phyloP scores from a whole-genome alignment of 2,888 invertebrate genomes.

The Linnaemya vulpina region DNA sequence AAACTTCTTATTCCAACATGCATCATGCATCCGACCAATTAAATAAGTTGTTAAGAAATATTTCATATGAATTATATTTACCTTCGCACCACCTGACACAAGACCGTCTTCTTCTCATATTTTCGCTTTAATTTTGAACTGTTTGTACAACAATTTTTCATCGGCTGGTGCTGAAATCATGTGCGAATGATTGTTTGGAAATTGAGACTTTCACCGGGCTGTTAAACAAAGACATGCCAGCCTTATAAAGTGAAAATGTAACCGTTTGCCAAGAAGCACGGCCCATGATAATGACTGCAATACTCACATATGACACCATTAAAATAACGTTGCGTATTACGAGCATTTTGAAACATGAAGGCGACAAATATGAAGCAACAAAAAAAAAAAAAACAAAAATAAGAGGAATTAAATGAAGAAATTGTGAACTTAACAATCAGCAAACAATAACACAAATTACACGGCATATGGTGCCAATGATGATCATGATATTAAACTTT shows the following conservation, averaged over 20 bases:
- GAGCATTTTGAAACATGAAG: conserved; percentile 40
- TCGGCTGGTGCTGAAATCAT: background rate
- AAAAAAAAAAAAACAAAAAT: no score
- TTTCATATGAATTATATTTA: background rate
- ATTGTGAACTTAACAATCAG: conserved; percentile 76
- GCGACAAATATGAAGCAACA: conserved; percentile 36
- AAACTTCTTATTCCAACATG: no score
- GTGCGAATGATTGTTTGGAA: background rate
- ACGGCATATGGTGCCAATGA: conserved; percentile 83
- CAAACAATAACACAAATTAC: conserved; percentile 83
- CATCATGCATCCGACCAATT: no score
- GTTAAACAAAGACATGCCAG: background rate
- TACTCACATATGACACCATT: conserved; percentile 71
- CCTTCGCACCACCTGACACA: background rate
- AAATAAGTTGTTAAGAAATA: background rate
- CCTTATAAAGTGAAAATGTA: background rate
- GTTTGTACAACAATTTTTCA: background rate
- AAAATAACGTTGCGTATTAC: conserved; percentile 64
- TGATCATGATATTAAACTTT: conserved; percentile 73
- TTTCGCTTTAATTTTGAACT: background rate
- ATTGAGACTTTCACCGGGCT: background rate
- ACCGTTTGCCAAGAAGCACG: conserved; percentile 23
- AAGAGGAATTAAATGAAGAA: conserved; percentile 57
- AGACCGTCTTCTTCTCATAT: background rate
- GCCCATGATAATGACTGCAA: conserved; percentile 66